These are phyloP conservation scores for Spheniscus humboldti DNA, from an alignment of 2,797 vertebrate genomes.

Conservation along the genomic window DNA sequence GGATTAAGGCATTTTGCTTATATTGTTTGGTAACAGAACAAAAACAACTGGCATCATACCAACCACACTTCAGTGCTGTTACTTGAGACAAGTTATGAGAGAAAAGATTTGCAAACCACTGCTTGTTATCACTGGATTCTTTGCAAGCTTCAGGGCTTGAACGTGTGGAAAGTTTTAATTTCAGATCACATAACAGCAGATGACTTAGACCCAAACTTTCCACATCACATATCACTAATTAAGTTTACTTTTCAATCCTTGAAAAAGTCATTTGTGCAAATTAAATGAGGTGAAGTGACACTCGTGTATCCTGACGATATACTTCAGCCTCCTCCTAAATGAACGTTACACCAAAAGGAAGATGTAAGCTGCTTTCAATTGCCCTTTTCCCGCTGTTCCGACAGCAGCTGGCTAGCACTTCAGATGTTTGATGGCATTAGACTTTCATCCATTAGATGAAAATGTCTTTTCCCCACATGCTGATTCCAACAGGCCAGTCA, in stretches of 20 bases:
- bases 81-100: neutral
- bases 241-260: neutral
- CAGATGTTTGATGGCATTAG: neutral
- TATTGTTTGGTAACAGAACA: neutral
- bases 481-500: neutral
- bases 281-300: neutral
- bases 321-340: neutral
- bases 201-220: neutral
- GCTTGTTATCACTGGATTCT: neutral
- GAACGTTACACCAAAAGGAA: neutral
- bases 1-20: neutral
- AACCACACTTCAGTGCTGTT: neutral
- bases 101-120: neutral
- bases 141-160: neutral
- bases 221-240: neutral
- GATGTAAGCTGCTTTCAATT: neutral
- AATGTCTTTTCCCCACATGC: neutral
- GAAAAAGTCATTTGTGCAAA: neutral
- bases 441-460: neutral
- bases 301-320: neutral
- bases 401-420: neutral
- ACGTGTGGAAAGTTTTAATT: neutral
- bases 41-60: neutral
- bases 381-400: neutral
- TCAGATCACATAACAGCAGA: neutral